Percentiles rank a stretch among this genome's conserved stretches.
Evolutionary conservation across 2,888 invertebrate genomes (phyloP).

Genomic region (Drosophila picticornis): DNA sequence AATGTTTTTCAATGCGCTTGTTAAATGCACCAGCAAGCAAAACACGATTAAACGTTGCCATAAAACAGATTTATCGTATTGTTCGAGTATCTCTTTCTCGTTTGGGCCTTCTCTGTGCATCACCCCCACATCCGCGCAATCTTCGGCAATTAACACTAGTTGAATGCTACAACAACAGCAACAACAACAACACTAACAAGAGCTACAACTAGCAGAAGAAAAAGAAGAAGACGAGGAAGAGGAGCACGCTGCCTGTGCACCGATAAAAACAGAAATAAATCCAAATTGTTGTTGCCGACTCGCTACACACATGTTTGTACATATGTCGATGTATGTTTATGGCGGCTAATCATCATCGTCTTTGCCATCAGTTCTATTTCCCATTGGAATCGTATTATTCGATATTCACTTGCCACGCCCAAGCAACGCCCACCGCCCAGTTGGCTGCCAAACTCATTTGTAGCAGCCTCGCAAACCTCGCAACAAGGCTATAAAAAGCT

Average conservation of each 20-base stretch:
- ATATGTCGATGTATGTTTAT: conserved; percentile 72
- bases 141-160: conserved; percentile 70
- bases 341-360: conserved; percentile 76
- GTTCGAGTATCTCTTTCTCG: conserved; percentile 20
- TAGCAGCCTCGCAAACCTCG: not conserved
- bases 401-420: conserved; percentile 49
- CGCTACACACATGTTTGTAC: conserved; percentile 63
- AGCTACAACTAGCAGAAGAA: not conserved
- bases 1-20: conserved; percentile 70
- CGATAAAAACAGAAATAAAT: conserved; percentile 76
- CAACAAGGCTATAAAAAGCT: not conserved
- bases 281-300: conserved; percentile 54
- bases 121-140: conserved; percentile 11
- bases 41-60: conserved; percentile 77
- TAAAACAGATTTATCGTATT: conserved; percentile 77
- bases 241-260: conserved; percentile 18
- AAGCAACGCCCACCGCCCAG: conserved; percentile 3
- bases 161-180: conserved; percentile 40
- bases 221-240: not conserved
- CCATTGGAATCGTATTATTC: conserved; percentile 55
- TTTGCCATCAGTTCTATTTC: conserved; percentile 58
- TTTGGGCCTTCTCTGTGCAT: conserved; percentile 14
- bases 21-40: conserved; percentile 74
- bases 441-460: conserved; percentile 27
- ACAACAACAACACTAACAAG: conserved; percentile 27